These are phyloP conservation scores for Geococcyx californianus DNA, from an alignment of 2,113 vertebrate genomes.

Conservation along the genomic window DNA sequence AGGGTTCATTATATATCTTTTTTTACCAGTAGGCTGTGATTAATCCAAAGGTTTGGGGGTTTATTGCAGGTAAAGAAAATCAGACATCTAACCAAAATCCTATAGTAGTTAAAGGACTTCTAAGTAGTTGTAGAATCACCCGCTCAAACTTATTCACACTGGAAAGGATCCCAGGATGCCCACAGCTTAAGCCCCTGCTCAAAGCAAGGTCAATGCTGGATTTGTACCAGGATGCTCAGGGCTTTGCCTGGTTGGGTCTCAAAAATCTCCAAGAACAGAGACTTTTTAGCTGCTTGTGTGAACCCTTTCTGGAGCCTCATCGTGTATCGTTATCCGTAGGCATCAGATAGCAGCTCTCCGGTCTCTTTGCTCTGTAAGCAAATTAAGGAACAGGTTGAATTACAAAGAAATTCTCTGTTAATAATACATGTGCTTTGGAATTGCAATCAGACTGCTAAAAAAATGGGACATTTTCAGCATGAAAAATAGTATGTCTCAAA, in stretches of 20 bases:
- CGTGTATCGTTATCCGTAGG: accelerated
- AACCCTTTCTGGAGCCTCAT: background rate
- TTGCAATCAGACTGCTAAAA: background rate
- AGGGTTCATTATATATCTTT: accelerated
- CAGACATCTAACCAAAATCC: background rate
- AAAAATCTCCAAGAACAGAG: background rate
- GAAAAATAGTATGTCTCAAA: background rate
- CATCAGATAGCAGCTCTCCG: background rate
- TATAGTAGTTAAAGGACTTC: background rate
- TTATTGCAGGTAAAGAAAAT: background rate
- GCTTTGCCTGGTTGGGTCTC: background rate
- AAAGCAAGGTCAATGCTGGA: accelerated
- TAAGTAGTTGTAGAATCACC: background rate
- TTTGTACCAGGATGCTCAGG: background rate
- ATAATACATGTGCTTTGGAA: background rate
- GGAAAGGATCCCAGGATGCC: background rate
- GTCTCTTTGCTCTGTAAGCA: background rate
- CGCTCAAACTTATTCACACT: background rate
- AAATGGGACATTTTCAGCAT: background rate
- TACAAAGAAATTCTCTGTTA: background rate
- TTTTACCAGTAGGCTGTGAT: background rate
- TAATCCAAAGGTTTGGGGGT: background rate
- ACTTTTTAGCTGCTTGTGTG: background rate
- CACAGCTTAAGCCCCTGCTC: background rate
- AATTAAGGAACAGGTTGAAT: background rate